Evolutionary conservation across 2,797 vertebrate species (phyloP).

Genomic region (Novumbra hubbsi): DNA sequence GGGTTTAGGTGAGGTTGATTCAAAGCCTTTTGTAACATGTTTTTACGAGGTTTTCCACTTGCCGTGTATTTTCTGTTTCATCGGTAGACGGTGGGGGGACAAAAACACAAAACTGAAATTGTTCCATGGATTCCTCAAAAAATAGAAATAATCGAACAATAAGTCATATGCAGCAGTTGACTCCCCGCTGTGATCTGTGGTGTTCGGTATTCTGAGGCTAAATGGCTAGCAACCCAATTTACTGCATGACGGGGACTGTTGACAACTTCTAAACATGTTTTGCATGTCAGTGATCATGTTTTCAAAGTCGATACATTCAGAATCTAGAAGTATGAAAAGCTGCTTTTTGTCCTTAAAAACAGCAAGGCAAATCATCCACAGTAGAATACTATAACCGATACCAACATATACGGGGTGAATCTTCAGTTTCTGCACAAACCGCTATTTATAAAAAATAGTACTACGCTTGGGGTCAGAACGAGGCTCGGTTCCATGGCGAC

Average conservation of each 20-base stretch:
- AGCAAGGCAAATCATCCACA: no score
- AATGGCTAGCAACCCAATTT: not conserved
- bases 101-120: not conserved
- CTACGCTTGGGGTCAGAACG: constrained; percentile 30
- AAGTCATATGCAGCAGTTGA: not conserved
- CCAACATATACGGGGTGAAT: no score
- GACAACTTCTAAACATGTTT: no score
- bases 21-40: not conserved
- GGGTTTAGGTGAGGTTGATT: not conserved
- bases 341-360: no score
- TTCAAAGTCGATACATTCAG: no score
- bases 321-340: no score
- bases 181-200: not conserved
- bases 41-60: not conserved
- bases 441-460: no score
- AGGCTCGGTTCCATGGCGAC: constrained; percentile 51
- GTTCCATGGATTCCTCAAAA: not conserved
- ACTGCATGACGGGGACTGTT: not conserved
- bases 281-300: no score
- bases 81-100: not conserved
- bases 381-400: no score
- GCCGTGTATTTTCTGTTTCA: not conserved
- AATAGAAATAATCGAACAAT: not conserved
- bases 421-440: no score
- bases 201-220: not conserved